Percentiles rank a stretch among this genome's conserved stretches.
Conservation (phyloP, 2,113 vertebrate species). For the Ondatra zibethicus region DNA sequence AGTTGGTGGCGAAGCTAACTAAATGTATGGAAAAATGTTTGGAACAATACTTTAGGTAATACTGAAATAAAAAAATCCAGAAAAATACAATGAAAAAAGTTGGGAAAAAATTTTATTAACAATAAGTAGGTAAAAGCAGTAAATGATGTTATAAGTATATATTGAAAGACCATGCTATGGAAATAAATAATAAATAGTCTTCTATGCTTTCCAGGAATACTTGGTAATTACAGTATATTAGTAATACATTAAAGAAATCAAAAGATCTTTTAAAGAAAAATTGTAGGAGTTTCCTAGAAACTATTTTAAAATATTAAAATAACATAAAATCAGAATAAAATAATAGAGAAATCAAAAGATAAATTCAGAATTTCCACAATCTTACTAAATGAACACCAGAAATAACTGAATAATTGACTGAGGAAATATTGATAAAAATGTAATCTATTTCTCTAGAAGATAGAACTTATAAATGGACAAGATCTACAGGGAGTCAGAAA, state of each 20-base stretch:
- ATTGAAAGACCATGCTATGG: background rate
- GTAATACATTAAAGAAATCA: background rate
- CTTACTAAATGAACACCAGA: background rate
- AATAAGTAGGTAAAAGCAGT: background rate
- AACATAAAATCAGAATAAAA: background rate
- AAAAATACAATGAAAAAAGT: background rate
- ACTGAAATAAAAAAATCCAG: background rate
- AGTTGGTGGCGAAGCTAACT: background rate
- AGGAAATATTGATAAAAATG: background rate
- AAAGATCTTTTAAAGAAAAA: background rate
- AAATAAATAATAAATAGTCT: background rate
- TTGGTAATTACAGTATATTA: background rate
- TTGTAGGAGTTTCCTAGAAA: background rate
- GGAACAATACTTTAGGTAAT: background rate
- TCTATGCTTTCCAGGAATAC: background rate
- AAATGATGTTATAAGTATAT: background rate
- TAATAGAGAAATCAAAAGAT: background rate
- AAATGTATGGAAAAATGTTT: background rate
- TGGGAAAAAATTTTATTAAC: background rate
- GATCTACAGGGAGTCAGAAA: background rate
- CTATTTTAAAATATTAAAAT: conserved; percentile 5
- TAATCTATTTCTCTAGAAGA: background rate
- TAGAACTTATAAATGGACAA: background rate
- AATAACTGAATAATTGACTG: background rate
- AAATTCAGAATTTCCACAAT: background rate